These are phyloP conservation scores for Aplidium turbinatum DNA, from an alignment of 23 tunicate species.

Conservation along the genomic window DNA sequence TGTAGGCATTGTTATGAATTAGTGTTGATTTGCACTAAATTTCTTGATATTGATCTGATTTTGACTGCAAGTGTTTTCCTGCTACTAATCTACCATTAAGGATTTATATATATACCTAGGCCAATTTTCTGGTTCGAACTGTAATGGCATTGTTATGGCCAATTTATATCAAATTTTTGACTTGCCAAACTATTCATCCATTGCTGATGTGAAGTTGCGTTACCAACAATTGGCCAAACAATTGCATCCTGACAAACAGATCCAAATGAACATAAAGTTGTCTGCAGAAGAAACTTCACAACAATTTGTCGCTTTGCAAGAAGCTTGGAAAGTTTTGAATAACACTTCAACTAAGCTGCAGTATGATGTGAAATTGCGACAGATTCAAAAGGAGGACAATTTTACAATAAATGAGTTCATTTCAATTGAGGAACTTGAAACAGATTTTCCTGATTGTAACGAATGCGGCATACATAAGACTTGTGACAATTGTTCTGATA, in stretches of 20 bases:
- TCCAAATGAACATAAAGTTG: neutral
- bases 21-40: too few species aligned
- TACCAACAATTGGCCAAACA: slow-evolving; percentile 5
- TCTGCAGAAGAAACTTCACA: neutral
- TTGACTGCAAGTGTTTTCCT: too few species aligned
- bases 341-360: slow-evolving; percentile 1
- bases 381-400: neutral
- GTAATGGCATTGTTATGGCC: too few species aligned
- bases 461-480: too few species aligned
- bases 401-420: neutral
- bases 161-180: slow-evolving; percentile 25
- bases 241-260: slow-evolving; percentile 24
- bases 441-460: neutral
- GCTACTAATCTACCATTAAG: too few species aligned
- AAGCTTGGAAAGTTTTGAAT: slow-evolving; percentile 29
- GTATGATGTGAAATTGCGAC: slow-evolving; percentile 20
- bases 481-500: neutral
- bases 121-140: too few species aligned
- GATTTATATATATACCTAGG: too few species aligned
- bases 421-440: neutral
- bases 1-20: too few species aligned
- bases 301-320: neutral
- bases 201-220: slow-evolving; percentile 8
- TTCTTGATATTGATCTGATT: too few species aligned
- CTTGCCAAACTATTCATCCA: slow-evolving; percentile 7